phyloP scores from a whole-genome alignment of 2,797 vertebrate species.

The Sphenopsis melanotis region DNA sequence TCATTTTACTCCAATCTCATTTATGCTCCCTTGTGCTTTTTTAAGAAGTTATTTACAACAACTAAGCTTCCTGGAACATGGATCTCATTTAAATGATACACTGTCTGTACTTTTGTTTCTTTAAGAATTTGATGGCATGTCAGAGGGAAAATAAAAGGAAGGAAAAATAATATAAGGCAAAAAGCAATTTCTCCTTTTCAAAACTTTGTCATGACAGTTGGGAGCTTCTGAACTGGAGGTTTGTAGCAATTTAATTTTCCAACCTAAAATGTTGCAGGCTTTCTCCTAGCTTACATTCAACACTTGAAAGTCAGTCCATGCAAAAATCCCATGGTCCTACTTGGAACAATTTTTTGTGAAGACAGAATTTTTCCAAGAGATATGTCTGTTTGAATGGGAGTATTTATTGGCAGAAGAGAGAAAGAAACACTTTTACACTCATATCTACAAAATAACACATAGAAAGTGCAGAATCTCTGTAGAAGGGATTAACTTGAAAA shows the following conservation, averaged over 20 bases:
- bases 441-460: neutral
- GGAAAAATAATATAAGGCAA: neutral
- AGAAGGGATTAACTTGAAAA: neutral
- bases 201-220: neutral
- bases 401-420: neutral
- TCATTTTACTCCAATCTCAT: neutral
- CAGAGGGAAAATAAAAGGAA: neutral
- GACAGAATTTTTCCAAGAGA: neutral
- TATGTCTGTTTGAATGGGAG: neutral
- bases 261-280: neutral
- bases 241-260: neutral
- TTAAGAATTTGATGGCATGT: neutral
- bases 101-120: neutral
- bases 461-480: neutral
- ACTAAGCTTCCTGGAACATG: neutral
- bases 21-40: neutral
- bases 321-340: neutral
- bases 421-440: neutral
- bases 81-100: neutral
- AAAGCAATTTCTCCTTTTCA: neutral
- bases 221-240: neutral
- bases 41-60: neutral
- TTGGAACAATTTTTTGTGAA: neutral
- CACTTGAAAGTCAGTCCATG: neutral
- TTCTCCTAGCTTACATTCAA: neutral